These are phyloP conservation scores for Pyxicephalus adspersus DNA, from an alignment of 2,113 vertebrate species.

Conservation along the genomic window DNA sequence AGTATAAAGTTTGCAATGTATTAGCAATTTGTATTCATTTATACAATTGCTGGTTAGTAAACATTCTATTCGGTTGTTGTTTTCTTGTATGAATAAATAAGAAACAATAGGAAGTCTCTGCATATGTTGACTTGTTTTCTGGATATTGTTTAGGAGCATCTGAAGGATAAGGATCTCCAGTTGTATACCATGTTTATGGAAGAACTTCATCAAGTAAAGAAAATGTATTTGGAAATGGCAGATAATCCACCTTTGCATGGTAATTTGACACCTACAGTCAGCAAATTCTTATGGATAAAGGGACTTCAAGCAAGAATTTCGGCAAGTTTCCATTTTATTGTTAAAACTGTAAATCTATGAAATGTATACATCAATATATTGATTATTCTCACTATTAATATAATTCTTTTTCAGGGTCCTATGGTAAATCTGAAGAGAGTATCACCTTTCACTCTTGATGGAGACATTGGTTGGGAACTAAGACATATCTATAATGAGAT, in stretches of 20 bases:
- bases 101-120: background rate
- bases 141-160: constrained; percentile 34
- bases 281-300: constrained; percentile 53
- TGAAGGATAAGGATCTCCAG: constrained; percentile 43
- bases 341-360: background rate
- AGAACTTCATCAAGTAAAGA: constrained; percentile 41
- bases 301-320: constrained; percentile 46
- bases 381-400: background rate
- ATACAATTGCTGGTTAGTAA: too few relatives aligned
- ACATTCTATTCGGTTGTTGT: too few relatives aligned
- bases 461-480: constrained; percentile 54
- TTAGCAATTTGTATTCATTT: too few relatives aligned
- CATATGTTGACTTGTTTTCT: too few relatives aligned
- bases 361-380: too few relatives aligned
- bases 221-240: constrained; percentile 21
- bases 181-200: constrained; percentile 48
- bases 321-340: constrained; percentile 26
- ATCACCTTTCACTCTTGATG: constrained; percentile 45
- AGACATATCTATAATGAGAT: constrained; percentile 44
- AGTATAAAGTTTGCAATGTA: too few relatives aligned
- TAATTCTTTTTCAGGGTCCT: constrained; percentile 38
- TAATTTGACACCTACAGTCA: constrained; percentile 49
- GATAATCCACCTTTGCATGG: constrained; percentile 33
- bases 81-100: too few relatives aligned
- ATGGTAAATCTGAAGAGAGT: constrained; percentile 44